A percentile compares a stretch with the other conserved stretches of the same genome.
Evolutionary conservation across 1,140 invertebrate genomes (phyloP).

Genomic region (Campodea augens): DNA sequence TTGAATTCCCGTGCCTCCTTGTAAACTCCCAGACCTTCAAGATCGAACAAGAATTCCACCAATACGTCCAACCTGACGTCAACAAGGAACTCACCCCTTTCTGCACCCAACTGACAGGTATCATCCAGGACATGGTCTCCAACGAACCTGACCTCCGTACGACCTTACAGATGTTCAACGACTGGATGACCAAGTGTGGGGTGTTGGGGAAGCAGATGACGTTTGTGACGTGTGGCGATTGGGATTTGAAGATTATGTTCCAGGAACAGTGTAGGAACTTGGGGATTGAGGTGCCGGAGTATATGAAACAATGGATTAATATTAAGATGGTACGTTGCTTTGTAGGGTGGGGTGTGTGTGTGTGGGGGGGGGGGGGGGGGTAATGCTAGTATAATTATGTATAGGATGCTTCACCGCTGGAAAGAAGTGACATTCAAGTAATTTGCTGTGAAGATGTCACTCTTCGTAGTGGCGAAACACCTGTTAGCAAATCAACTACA

Average conservation of each 20-base stretch:
- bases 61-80: constrained; percentile 34
- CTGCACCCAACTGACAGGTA: constrained; percentile 34
- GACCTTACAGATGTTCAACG: constrained; percentile 23
- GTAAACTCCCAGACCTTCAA: constrained; percentile 31
- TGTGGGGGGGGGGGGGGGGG: too few species aligned
- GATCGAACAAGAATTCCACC: constrained; percentile 33
- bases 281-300: constrained; percentile 24
- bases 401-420: too few species aligned
- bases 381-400: too few species aligned
- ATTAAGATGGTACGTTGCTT: constrained; percentile 28
- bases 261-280: constrained; percentile 31
- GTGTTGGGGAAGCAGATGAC: constrained; percentile 21
- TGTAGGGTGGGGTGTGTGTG: too few species aligned
- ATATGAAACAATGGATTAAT: constrained; percentile 37
- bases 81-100: constrained; percentile 32
- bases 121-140: constrained; percentile 25
- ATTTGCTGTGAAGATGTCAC: too few species aligned
- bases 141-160: constrained; percentile 13
- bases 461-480: too few species aligned
- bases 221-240: constrained; percentile 42
- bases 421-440: too few species aligned
- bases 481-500: too few species aligned
- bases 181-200: constrained; percentile 26
- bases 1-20: constrained; percentile 42
- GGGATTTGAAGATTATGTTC: constrained; percentile 39